phyloP scores from a whole-genome alignment of 2,113 vertebrate species.

The Melierax canorus region DNA sequence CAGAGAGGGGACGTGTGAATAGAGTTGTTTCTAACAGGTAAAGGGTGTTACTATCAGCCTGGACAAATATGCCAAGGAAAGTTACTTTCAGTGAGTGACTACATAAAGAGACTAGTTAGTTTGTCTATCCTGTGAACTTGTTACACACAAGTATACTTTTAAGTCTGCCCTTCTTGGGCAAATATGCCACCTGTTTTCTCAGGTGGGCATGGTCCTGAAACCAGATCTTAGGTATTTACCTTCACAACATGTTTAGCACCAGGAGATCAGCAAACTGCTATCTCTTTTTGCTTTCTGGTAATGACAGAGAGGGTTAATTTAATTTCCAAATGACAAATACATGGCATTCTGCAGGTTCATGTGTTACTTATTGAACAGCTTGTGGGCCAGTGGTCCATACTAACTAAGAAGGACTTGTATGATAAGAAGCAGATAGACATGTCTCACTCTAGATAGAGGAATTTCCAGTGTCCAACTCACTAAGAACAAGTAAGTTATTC shows the following conservation, averaged over 20 bases:
- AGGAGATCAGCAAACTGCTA: not conserved
- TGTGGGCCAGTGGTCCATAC: not conserved
- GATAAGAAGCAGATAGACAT: not conserved
- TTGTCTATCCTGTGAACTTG: not conserved
- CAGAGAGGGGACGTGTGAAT: not conserved
- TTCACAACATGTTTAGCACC: not conserved
- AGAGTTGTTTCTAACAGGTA: not conserved
- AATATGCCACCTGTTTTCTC: not conserved
- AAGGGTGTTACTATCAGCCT: not conserved
- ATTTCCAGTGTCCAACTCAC: not conserved
- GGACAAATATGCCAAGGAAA: not conserved
- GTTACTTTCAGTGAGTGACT: not conserved
- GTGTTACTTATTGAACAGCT: not conserved
- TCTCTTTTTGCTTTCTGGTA: not conserved
- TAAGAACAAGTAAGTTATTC: not conserved
- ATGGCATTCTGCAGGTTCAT: not conserved
- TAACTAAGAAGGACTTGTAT: not conserved
- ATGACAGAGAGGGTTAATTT: not conserved
- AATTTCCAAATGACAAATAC: not conserved
- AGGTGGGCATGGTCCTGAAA: not conserved
- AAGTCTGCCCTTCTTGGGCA: not conserved
- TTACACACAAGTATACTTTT: not conserved
- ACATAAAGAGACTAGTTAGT: not conserved
- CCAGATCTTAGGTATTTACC: not conserved
- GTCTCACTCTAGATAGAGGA: not conserved